Conservation (phyloP, 2,888 invertebrate genomes). For the Calliopum simillimum region DNA sequence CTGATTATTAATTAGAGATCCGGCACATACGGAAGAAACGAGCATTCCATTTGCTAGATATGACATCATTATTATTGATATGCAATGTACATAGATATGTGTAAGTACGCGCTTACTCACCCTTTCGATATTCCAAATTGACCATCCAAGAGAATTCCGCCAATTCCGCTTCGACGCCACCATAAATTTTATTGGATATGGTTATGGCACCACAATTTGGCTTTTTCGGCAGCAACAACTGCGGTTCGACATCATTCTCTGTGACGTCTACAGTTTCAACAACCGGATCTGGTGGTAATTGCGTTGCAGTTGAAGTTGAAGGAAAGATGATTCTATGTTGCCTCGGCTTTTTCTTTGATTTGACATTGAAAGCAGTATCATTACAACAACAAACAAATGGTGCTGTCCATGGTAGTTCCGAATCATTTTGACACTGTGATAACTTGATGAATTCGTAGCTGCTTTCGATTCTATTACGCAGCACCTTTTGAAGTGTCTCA, state of each 20-base stretch:
- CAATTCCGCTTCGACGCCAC: constrained; percentile 71
- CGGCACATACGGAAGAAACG: constrained; percentile 42
- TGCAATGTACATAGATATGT: too few species aligned
- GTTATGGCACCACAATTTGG: constrained; percentile 52
- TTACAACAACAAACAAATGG: constrained; percentile 47
- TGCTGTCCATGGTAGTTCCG: constrained; percentile 26
- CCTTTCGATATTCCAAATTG: constrained; percentile 70
- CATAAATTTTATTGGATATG: constrained; percentile 70
- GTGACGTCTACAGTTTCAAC: not conserved
- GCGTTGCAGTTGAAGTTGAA: not conserved
- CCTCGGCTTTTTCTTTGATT: not conserved
- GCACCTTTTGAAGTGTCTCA: constrained; percentile 35
- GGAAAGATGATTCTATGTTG: not conserved
- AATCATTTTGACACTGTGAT: constrained; percentile 41
- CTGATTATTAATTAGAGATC: constrained; percentile 53
- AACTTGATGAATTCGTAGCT: constrained; percentile 41
- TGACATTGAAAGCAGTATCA: constrained; percentile 38
- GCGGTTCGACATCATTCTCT: not conserved
- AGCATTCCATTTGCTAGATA: too few species aligned
- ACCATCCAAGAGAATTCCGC: constrained; percentile 78
- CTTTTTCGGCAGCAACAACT: constrained; percentile 39
- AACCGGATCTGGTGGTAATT: not conserved
- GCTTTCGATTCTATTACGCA: constrained; percentile 22
- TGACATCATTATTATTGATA: too few species aligned
- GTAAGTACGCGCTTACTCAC: too few species aligned